phyloP scores from a whole-genome alignment of 2,113 vertebrate genomes.

The Oreocharis arfaki region DNA sequence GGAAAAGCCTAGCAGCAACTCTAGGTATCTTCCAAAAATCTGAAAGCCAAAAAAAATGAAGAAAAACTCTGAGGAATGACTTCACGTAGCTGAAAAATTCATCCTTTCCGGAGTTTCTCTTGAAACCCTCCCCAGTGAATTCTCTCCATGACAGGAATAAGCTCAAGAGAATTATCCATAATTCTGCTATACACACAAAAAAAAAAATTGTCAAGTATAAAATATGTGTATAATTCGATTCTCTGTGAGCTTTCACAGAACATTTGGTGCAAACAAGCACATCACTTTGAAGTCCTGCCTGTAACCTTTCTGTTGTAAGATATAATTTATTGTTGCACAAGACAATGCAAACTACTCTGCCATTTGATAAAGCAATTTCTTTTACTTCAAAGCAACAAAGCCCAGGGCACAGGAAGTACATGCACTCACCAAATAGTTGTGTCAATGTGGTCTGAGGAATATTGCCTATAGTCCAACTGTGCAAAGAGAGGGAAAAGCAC shows the following conservation, averaged over 20 bases:
- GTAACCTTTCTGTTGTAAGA: not conserved
- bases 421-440: constrained; percentile 89
- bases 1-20: not conserved
- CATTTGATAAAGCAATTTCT: not conserved
- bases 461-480: constrained; percentile 91
- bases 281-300: not conserved
- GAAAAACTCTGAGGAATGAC: not conserved
- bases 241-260: not conserved
- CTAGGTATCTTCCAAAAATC: not conserved
- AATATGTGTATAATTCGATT: not conserved
- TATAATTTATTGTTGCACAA: not conserved
- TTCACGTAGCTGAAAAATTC: not conserved
- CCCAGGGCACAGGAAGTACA: not conserved
- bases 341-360: not conserved
- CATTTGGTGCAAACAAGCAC: not conserved
- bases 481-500: constrained; percentile 97
- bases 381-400: not conserved
- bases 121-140: not conserved
- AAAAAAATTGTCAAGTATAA: not conserved
- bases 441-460: constrained; percentile 85
- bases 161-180: not conserved
- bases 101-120: not conserved
- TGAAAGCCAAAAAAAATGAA: not conserved
- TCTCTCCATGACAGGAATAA: not conserved
- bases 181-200: not conserved